Evolutionary conservation across 2,888 invertebrate genomes (phyloP), one percentile per base, ranked within the genome.

Genomic region (Melinaea marsaeus): DNA sequence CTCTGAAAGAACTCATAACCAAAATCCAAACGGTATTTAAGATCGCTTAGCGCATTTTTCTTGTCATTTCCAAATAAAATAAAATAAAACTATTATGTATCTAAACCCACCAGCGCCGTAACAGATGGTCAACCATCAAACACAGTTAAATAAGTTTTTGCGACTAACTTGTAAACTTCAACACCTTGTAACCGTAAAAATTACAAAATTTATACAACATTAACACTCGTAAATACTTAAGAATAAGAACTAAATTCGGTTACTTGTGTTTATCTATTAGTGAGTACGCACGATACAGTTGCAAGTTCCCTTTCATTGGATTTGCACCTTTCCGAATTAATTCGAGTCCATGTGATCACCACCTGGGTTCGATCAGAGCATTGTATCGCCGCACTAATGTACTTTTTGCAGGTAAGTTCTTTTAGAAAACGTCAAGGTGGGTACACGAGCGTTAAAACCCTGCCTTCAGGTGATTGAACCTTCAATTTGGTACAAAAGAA

Each of bases 331-430:
- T 69, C 58, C 62, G 59, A 64, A 60, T 60, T 62, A 64, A 67
- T 64, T 54, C 54, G 64, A 62, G 11, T 22, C 64, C 61, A 64
- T 60, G 59, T 58, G 61, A 58, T 61, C 56, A 57, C 55, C 71
- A 70, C 65, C 67, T 71, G 71, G 69, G 67, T 61, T 69, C 69
- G 62, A 37, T 56, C 60, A 55, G 58, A 45, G 46, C 58, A 62
- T 68, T 71, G 68, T 13, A 57, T 57, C 54, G 62, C 62, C 22
- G 22, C 60, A 62, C 66, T 70, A 67, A 72, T 69, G 34, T 54
- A 32, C 68, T 67, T 74, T 73, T 71, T 71, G 58, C 70, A 72
- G 73, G 71, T 73, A 72, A 72, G 74, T 69, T 66, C 58, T 22
- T 13, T 34, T 11, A 34, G 33, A 9, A 13, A n/a, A 51, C 48